A percentile compares a stretch with the other conserved stretches of the same genome.
phyloP scores from a whole-genome alignment of 2,888 invertebrate species.

The Epinotia brunnichana region DNA sequence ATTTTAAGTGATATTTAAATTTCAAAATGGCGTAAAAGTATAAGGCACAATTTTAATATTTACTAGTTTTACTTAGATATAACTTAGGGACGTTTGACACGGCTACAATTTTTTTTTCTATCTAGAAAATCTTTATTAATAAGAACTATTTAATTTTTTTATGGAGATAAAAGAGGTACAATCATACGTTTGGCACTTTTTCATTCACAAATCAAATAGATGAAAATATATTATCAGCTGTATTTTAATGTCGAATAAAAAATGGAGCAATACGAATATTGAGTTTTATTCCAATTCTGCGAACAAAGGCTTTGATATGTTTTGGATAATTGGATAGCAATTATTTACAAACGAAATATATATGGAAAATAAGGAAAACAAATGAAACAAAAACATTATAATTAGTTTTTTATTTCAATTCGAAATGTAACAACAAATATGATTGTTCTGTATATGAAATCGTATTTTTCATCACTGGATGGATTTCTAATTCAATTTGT shows the following conservation, averaged over 20 bases:
- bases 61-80: conserved; percentile 69
- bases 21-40: conserved; percentile 81
- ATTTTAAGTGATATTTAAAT: conserved; percentile 76
- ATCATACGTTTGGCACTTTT: conserved; percentile 57
- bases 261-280: conserved; percentile 15
- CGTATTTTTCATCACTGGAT: conserved; percentile 80
- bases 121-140: conserved; percentile 37
- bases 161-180: not conserved
- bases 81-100: conserved; percentile 74
- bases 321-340: conserved; percentile 61
- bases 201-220: conserved; percentile 39
- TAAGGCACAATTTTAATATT: conserved; percentile 81
- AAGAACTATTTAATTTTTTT: conserved; percentile 3
- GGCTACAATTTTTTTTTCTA: conserved; percentile 60
- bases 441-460: conserved; percentile 74
- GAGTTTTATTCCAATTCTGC: not conserved
- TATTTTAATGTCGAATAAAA: conserved; percentile 14
- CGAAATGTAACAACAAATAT: conserved; percentile 80
- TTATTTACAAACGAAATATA: conserved; percentile 49
- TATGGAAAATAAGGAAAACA: conserved; percentile 61
- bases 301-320: conserved; percentile 66
- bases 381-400: conserved; percentile 70
- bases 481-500: conserved; percentile 64
- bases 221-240: not conserved
- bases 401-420: conserved; percentile 77